Evolutionary conservation across 1,140 invertebrate genomes (phyloP).

Genomic region (Drosophila teissieri): DNA sequence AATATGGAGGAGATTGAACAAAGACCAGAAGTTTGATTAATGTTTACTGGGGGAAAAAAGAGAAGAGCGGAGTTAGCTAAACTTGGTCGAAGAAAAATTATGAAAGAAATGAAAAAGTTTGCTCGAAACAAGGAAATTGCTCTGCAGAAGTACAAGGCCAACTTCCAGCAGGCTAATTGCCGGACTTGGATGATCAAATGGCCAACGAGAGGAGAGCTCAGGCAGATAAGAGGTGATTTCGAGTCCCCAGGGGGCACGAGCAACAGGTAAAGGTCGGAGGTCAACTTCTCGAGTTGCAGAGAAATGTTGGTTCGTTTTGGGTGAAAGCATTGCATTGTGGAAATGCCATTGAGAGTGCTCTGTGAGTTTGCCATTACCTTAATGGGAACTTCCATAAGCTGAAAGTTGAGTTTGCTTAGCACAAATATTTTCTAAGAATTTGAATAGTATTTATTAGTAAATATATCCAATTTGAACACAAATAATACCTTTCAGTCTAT

Average conservation of each 20-base stretch:
- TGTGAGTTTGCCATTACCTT: no score
- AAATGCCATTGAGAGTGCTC: no score
- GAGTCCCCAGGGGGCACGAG: slow-evolving; percentile 10
- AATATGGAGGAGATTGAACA: slow-evolving; percentile 61
- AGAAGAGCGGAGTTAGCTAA: slow-evolving; percentile 12
- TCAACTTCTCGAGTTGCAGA: background rate
- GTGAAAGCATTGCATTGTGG: slow-evolving; percentile 6
- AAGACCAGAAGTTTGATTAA: slow-evolving; percentile 77
- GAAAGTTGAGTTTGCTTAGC: no score
- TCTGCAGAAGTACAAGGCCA: slow-evolving; percentile 16
- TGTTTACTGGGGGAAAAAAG: slow-evolving; percentile 24
- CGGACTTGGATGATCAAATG: slow-evolving; percentile 23
- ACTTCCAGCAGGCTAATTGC: slow-evolving; percentile 42
- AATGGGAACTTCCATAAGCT: no score
- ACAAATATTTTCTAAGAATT: no score
- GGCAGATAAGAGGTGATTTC: slow-evolving; percentile 38
- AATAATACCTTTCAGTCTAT: no score
- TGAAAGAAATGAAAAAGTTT: slow-evolving; percentile 44
- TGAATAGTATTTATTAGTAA: no score
- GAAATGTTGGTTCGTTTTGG: background rate
- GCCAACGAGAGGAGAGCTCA: slow-evolving; percentile 14
- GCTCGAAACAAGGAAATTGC: slow-evolving; percentile 41
- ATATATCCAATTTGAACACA: no score
- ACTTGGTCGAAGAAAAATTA: slow-evolving; percentile 38
- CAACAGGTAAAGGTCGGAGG: slow-evolving; percentile 19